These are phyloP conservation scores for Manis javanica DNA, from an alignment of 2,797 vertebrate species.

Conservation along the genomic window DNA sequence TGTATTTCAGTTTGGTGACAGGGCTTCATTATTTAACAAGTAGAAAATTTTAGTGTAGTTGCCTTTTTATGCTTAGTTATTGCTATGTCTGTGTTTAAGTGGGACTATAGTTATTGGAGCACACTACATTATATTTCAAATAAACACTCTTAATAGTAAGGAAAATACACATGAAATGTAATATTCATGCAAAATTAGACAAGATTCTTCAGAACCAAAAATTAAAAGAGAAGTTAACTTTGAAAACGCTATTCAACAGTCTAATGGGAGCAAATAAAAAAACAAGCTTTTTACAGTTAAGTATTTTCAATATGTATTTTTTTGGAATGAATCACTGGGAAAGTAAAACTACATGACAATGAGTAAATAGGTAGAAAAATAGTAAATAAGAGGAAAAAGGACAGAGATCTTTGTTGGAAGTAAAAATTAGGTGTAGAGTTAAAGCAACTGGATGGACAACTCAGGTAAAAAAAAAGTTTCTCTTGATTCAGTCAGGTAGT, in stretches of 20 bases:
- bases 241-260: too few relatives aligned
- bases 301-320: background rate
- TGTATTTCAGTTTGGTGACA: background rate
- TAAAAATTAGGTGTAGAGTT: constrained; percentile 5
- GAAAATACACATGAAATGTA: background rate
- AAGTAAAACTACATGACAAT: background rate
- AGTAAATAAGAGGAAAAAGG: background rate
- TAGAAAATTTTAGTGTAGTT: background rate
- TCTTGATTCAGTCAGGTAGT: constrained; percentile 43
- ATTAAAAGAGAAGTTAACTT: too few relatives aligned
- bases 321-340: background rate
- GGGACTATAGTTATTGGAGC: background rate
- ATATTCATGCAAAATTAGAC: too few relatives aligned
- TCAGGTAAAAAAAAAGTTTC: background rate
- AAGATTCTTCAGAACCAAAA: too few relatives aligned
- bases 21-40: constrained; percentile 12
- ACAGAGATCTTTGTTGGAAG: background rate
- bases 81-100: background rate
- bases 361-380: background rate
- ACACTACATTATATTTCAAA: constrained; percentile 2
- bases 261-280: too few relatives aligned
- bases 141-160: background rate
- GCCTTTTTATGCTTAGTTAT: background rate
- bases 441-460: background rate
- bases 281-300: background rate